A percentile compares a stretch with the other conserved stretches of the same genome.
Conservation (phyloP, 1,140 invertebrate genomes). For the Brachionus sp. region DNA sequence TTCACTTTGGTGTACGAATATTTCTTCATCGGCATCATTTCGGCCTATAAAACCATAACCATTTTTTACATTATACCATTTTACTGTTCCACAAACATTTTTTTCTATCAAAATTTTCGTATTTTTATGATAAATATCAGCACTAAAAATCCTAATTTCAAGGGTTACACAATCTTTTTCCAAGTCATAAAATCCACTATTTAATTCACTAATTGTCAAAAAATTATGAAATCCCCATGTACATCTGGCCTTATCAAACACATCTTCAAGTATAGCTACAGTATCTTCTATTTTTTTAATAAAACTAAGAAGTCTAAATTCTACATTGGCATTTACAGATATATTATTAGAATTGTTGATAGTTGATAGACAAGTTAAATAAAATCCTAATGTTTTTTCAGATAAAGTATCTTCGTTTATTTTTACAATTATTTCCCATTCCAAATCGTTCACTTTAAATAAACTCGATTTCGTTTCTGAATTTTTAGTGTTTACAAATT, state of each 20-base stretch:
- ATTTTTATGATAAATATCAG: neutral
- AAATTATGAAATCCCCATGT: neutral
- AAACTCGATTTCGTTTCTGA: neutral
- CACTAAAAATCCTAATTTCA: neutral
- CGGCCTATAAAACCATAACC: constrained; percentile 98
- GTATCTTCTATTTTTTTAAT: neutral
- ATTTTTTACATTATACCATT: constrained; percentile 99
- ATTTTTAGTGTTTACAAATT: neutral
- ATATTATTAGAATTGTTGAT: neutral
- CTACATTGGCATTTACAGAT: neutral
- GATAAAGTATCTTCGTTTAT: neutral
- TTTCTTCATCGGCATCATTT: constrained; percentile 97
- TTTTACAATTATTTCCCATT: neutral
- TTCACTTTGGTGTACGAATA: constrained; percentile 92
- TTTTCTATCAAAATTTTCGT: neutral
- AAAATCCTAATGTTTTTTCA: neutral
- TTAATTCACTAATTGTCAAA: neutral
- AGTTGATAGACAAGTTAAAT: neutral
- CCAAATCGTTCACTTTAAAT: neutral
- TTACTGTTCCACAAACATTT: constrained; percentile 78
- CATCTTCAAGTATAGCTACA: neutral
- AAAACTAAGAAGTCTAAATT: neutral
- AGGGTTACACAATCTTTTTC: neutral
- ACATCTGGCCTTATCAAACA: neutral
- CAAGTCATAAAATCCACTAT: neutral